Evolutionary conservation across 2,113 vertebrate genomes (phyloP).

Genomic region (Cettia cetti): DNA sequence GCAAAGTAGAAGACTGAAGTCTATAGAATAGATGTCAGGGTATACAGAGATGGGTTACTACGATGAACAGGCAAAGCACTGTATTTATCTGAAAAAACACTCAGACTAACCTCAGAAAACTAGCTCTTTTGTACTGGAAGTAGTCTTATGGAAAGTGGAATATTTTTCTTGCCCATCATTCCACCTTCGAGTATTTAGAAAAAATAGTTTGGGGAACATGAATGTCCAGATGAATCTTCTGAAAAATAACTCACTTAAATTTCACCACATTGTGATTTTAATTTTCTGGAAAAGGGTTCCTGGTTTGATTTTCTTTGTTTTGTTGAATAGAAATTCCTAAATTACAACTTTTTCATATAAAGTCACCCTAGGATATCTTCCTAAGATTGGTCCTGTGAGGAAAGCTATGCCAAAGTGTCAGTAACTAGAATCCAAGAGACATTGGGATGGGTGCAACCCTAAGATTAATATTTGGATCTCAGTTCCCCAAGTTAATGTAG

Average conservation of each 20-base stretch:
- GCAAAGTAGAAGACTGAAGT: not conserved
- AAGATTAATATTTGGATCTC: not conserved
- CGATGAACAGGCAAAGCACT: not conserved
- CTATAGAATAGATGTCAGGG: not conserved
- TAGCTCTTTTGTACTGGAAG: not conserved
- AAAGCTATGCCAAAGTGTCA: not conserved
- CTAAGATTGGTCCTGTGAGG: not conserved
- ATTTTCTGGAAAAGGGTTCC: not conserved
- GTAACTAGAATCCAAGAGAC: not conserved
- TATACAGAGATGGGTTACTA: not conserved
- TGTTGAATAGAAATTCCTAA: not conserved
- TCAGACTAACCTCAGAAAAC: not conserved
- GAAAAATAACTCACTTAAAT: not conserved
- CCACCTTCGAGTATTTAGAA: not conserved
- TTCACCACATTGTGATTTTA: not conserved
- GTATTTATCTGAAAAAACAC: not conserved
- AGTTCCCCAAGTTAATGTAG: not conserved
- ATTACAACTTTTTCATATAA: not conserved
- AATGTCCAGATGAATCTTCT: not conserved
- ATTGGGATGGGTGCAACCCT: not conserved
- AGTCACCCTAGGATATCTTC: not conserved
- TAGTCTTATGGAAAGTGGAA: rapidly evolving
- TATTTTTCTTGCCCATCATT: not conserved
- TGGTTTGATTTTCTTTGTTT: not conserved
- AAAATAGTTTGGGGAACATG: not conserved